Conservation (phyloP, 2,888 invertebrate genomes). For the Hylaea fasciaria region DNA sequence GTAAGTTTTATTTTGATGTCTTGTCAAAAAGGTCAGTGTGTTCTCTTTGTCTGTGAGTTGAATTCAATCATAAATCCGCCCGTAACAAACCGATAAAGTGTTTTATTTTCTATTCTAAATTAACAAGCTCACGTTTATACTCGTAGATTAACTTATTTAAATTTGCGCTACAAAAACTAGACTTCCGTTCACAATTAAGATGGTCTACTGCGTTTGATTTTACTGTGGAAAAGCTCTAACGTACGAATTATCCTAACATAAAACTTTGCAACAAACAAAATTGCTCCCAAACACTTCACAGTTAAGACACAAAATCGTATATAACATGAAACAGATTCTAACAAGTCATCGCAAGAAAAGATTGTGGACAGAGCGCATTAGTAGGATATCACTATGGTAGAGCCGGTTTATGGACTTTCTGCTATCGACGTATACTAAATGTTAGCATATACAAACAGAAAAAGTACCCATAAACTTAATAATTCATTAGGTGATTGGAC, state of each 20-base stretch:
- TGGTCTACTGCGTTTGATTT: neutral
- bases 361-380: slow-evolving; percentile 82
- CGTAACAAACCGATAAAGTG: too few relatives aligned
- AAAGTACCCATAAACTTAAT: too few relatives aligned
- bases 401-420: slow-evolving; percentile 72
- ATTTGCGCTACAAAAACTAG: too few relatives aligned
- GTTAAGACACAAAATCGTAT: slow-evolving; percentile 59
- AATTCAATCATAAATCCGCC: too few relatives aligned
- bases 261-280: slow-evolving; percentile 54
- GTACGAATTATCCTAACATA: slow-evolving; percentile 78
- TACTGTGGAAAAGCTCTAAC: slow-evolving; percentile 63
- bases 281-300: slow-evolving; percentile 52
- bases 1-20: too few relatives aligned
- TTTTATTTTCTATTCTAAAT: too few relatives aligned
- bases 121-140: too few relatives aligned
- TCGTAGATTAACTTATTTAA: too few relatives aligned
- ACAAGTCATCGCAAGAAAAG: slow-evolving; percentile 82
- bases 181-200: neutral
- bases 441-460: too few relatives aligned
- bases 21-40: too few relatives aligned
- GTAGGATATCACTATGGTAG: slow-evolving; percentile 79
- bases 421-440: slow-evolving; percentile 71
- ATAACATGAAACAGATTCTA: slow-evolving; percentile 57
- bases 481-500: too few relatives aligned
- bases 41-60: too few relatives aligned